Percentiles rank a stretch among this genome's conserved stretches.
Conservation (phyloP, 2,113 vertebrate species). For the Benitochromis conjunctus region DNA sequence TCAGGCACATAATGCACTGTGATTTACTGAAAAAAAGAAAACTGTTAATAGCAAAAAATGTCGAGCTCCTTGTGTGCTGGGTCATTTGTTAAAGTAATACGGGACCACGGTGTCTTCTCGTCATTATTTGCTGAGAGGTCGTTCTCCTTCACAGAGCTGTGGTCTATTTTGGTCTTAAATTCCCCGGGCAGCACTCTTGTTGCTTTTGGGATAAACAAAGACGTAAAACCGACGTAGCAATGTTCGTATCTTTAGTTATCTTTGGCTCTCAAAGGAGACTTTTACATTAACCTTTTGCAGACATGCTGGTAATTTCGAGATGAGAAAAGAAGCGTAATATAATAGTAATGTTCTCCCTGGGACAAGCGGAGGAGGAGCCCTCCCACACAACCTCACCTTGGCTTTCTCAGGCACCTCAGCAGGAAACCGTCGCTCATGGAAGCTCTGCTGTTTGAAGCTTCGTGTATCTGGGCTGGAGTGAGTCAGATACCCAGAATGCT, state of each 20-base stretch:
- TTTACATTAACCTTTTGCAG: conserved; percentile 24
- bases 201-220: conserved; percentile 50
- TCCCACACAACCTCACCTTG: conserved; percentile 58
- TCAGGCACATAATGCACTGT: background rate
- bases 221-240: conserved; percentile 4
- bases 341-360: conserved; percentile 28
- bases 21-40: background rate
- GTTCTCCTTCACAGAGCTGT: conserved; percentile 22
- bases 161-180: conserved; percentile 60
- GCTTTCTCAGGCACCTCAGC: conserved; percentile 42
- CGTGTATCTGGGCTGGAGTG: conserved; percentile 45
- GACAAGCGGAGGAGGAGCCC: conserved; percentile 39
- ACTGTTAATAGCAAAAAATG: background rate
- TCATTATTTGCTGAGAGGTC: conserved; percentile 24
- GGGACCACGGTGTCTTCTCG: conserved; percentile 21
- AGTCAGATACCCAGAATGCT: conserved; percentile 62
- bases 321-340: conserved; percentile 23
- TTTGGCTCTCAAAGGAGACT: conserved; percentile 25
- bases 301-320: conserved; percentile 18
- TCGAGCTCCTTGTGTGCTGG: background rate
- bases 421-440: conserved; percentile 41
- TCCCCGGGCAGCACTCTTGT: conserved; percentile 48
- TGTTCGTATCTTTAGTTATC: conserved; percentile 33
- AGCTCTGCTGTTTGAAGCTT: conserved; percentile 41
- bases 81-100: conserved; percentile 31